A percentile compares a stretch with the other conserved stretches of the same genome.
Evolutionary conservation across 2,797 vertebrate species (phyloP).

Genomic region (Psittacula echo): DNA sequence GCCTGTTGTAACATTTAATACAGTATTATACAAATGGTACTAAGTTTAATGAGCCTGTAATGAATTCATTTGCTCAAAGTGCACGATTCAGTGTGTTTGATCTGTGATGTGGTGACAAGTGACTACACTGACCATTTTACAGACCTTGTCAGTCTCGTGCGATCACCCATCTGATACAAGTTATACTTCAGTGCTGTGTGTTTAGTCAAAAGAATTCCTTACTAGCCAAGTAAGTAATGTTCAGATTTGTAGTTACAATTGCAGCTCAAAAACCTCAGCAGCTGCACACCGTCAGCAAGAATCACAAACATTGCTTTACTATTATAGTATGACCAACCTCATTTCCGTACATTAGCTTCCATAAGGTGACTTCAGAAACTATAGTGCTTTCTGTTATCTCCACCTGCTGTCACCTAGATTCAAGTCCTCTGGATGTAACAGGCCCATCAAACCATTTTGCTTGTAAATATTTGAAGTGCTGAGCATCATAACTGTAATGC

Average conservation of each 20-base stretch:
- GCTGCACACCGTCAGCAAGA: neutral
- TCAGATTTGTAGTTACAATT: neutral
- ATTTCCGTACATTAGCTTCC: neutral
- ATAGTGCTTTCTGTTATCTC: neutral
- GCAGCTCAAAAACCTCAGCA: neutral
- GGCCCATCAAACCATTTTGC: neutral
- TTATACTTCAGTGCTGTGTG: neutral
- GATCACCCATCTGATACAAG: neutral
- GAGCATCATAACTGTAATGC: neutral
- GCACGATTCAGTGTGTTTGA: neutral
- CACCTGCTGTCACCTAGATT: conserved; percentile 2
- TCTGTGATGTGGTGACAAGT: neutral
- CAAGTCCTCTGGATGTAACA: neutral
- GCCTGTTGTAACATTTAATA: neutral
- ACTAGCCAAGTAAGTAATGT: neutral
- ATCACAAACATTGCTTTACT: neutral
- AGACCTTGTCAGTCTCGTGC: neutral
- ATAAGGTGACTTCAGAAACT: neutral
- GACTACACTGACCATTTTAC: neutral
- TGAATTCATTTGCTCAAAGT: neutral
- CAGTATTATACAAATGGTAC: neutral
- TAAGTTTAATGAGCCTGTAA: neutral
- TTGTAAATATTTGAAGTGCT: neutral
- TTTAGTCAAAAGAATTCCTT: neutral
- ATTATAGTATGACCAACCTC: neutral